These are phyloP conservation scores for Thermophis baileyi DNA, from an alignment of 2,113 vertebrate genomes.

Conservation along the genomic window DNA sequence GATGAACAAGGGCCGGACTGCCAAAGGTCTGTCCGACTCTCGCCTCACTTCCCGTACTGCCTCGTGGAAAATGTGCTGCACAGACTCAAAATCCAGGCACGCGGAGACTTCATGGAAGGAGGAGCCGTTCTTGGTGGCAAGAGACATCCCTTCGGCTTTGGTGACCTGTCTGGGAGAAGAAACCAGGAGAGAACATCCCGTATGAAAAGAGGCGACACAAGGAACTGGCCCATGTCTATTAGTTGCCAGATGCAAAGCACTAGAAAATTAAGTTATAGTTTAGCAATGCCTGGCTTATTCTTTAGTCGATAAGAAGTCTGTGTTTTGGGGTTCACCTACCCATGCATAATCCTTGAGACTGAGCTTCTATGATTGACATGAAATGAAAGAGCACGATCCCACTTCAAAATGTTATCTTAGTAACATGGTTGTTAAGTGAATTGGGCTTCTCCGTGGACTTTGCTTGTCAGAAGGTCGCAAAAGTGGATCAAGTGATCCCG, in stretches of 20 bases:
- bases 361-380: too few relatives aligned
- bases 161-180: slow-evolving; percentile 79
- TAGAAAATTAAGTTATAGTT: background rate
- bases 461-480: too few relatives aligned
- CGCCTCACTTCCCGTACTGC: slow-evolving; percentile 77
- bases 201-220: background rate
- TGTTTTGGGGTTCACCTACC: too few relatives aligned
- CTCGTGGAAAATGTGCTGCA: slow-evolving; percentile 82
- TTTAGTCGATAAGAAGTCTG: too few relatives aligned
- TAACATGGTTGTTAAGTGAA: too few relatives aligned
- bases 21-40: slow-evolving; percentile 53
- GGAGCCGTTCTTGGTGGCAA: slow-evolving; percentile 77
- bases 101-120: slow-evolving; percentile 86
- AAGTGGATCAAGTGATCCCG: too few relatives aligned
- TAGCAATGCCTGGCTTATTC: background rate
- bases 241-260: background rate
- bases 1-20: slow-evolving; percentile 73
- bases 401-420: too few relatives aligned
- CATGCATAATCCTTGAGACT: too few relatives aligned
- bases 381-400: too few relatives aligned
- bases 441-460: too few relatives aligned
- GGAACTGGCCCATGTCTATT: background rate
- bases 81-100: slow-evolving; percentile 78
- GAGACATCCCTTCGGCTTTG: slow-evolving; percentile 72
- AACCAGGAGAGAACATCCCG: background rate